phyloP scores from a whole-genome alignment of 2,888 invertebrate species.

The Amphipyra tragopoginis region DNA sequence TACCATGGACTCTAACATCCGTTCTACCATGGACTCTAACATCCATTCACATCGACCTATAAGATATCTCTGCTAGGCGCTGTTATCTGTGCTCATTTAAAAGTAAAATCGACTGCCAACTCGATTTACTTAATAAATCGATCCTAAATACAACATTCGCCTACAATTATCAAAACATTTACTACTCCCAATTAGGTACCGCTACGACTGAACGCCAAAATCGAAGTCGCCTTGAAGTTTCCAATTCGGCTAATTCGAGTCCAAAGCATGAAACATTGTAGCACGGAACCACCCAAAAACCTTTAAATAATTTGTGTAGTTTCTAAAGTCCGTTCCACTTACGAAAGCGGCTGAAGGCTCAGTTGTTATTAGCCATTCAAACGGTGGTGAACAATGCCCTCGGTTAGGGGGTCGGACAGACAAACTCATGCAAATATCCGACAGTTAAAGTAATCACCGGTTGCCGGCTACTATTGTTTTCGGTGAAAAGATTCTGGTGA shows the following conservation, averaged over 20 bases:
- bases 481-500: slow-evolving; percentile 72
- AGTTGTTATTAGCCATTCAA: slow-evolving; percentile 82
- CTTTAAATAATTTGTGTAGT: slow-evolving; percentile 68
- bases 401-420: slow-evolving; percentile 80
- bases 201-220: slow-evolving; percentile 14
- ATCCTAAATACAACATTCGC: slow-evolving; percentile 18
- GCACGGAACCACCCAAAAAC: slow-evolving; percentile 65
- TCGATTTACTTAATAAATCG: slow-evolving; percentile 8
- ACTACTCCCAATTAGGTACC: slow-evolving; percentile 14
- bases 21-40: slow-evolving; percentile 16
- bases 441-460: slow-evolving; percentile 77
- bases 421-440: slow-evolving; percentile 80
- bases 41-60: slow-evolving; percentile 31
- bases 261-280: slow-evolving; percentile 59
- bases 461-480: slow-evolving; percentile 74
- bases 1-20: slow-evolving; percentile 23
- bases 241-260: slow-evolving; percentile 50
- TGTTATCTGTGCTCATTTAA: slow-evolving; percentile 32
- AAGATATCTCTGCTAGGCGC: slow-evolving; percentile 25
- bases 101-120: slow-evolving; percentile 24
- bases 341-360: slow-evolving; percentile 79
- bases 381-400: slow-evolving; percentile 81
- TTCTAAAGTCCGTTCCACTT: slow-evolving; percentile 82
- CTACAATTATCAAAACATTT: slow-evolving; percentile 24
- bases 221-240: slow-evolving; percentile 29